Percentiles rank a stretch among this genome's conserved stretches.
Evolutionary conservation across 1,140 invertebrate genomes (phyloP).

Genomic region (Pseudoatta argentina): DNA sequence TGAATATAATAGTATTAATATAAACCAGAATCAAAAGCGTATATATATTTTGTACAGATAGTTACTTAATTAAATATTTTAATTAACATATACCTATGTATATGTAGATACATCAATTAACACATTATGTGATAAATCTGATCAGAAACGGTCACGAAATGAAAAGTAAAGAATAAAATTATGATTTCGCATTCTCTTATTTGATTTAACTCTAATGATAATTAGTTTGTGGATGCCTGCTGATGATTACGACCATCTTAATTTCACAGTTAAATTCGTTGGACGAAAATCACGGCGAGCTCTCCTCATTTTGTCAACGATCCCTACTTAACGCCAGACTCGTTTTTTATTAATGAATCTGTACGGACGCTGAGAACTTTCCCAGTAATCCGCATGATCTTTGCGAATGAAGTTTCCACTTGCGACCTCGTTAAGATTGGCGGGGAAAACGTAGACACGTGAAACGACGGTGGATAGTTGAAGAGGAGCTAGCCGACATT

Average conservation of each 20-base stretch:
- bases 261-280: conserved; percentile 43
- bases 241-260: neutral
- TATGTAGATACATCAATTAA: conserved; percentile 18
- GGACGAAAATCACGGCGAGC: conserved; percentile 5
- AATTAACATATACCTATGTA: neutral
- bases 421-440: conserved; percentile 41
- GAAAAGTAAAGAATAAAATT: conserved; percentile 7
- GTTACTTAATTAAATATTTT: conserved; percentile 26
- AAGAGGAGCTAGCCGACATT: conserved; percentile 56
- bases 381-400: conserved; percentile 28
- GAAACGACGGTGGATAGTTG: conserved; percentile 42
- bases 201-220: conserved; percentile 10
- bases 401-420: conserved; percentile 53
- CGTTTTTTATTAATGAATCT: conserved; percentile 56
- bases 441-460: conserved; percentile 58
- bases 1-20: neutral
- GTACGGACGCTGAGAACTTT: conserved; percentile 35
- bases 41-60: neutral
- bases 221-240: conserved; percentile 13
- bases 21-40: neutral
- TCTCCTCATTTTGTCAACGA: conserved; percentile 49
- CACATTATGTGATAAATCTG: conserved; percentile 9
- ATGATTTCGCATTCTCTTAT: neutral
- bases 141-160: neutral
- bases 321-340: neutral